phyloP scores from a whole-genome alignment of 2,113 vertebrate genomes.

The Procavia capensis region DNA sequence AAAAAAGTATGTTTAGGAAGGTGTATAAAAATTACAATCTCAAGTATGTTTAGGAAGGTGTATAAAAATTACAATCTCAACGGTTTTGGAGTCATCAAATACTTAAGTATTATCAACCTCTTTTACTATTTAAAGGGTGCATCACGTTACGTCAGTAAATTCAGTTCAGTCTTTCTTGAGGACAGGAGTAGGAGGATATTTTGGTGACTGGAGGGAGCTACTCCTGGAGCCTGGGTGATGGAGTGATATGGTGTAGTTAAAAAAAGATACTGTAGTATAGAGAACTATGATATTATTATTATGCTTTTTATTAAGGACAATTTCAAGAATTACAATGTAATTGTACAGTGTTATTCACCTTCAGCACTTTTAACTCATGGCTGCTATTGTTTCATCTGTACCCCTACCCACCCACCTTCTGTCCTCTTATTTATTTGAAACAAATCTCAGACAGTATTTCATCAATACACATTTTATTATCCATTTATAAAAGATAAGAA shows the following conservation, averaged over 20 bases:
- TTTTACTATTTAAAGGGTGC: background rate
- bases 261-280: background rate
- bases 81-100: slow-evolving; percentile 5
- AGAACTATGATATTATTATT: background rate
- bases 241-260: background rate
- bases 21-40: slow-evolving; percentile 3
- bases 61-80: slow-evolving; percentile 31
- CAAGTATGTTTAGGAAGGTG: background rate
- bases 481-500: background rate
- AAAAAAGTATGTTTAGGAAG: slow-evolving; percentile 24
- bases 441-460: background rate
- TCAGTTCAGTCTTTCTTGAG: background rate
- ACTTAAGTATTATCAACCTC: background rate
- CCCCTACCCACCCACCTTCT: background rate
- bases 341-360: background rate
- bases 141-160: background rate
- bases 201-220: background rate
- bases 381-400: background rate
- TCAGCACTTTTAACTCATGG: slow-evolving; percentile 5
- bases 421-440: slow-evolving; percentile 39
- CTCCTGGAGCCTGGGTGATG: background rate
- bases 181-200: background rate
- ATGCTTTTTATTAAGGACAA: background rate
- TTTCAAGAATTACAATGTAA: slow-evolving; percentile 11
- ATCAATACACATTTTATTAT: background rate